Base-by-base conservation (phyloP, 1,140 invertebrate species). In the Drosophila fuyamai region DNA sequence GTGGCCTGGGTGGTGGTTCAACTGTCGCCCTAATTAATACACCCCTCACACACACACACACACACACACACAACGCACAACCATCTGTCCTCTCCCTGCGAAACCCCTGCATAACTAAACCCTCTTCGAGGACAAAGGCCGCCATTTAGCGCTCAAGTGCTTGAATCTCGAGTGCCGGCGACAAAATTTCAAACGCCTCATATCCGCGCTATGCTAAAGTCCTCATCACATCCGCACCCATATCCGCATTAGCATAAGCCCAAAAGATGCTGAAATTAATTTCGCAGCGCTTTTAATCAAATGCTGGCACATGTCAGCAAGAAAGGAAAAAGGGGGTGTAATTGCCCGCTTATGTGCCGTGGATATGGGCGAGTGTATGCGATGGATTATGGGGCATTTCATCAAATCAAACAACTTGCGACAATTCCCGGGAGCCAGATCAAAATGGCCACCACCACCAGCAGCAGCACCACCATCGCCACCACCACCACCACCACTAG, bases 251-350 rank as follows among this genome's bases (percentile, higher is more conserved):
- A 71, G 55, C 60, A 46, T 44, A 29, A 43, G 27, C n/a, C 13
- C 40, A 23, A 18, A 50, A 62, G 73, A 75, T 43, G 40, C 46
- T 60, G 81, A 84, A 84, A 89, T 89, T 84, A 89, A 89, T 89
- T 89, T 81, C 54, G 72, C 76, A 80, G 80, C 73, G 76, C 81
- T 88, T 91, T 91, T 91, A 91, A 91, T 91, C 81, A 91, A 91
- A 89, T 90, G 79, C 89, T 91, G 89, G 79, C 89, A 91, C 90
- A 91, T 90, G 86, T 61, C 43, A 51, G 60, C 57, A 66, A 76
- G 83, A 79, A 76, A 83, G 8, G 29, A 7, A 8, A 32, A 32
- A 40, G 38, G 46, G 62, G 63, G 67, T 70, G 65, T 41, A 47
- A 44, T 36, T 51, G 55, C 60, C 13, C 8, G 63, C 16, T 47